Base-by-base conservation (phyloP, 2,113 vertebrate genomes). In the Cricetomys ansorgei region DNA sequence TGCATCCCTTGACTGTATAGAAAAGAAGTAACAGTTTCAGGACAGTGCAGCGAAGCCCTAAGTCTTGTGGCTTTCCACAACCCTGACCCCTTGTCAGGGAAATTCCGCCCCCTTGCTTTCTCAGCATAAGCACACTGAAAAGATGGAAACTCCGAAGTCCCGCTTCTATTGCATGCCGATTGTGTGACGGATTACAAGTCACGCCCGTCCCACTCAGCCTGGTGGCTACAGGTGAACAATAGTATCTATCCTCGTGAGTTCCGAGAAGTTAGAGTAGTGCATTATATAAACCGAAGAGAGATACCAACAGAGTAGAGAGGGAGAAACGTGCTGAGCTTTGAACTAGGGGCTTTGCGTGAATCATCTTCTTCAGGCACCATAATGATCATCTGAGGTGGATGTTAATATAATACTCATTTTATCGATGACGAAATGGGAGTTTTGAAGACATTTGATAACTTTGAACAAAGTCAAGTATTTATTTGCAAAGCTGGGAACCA, bases 401-500 rank as follows among this genome's bases (percentile, higher is more conserved):
- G 70, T 84, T 88, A 64, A 62, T 93, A 91, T 92, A 55, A 64
- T 62, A 37, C 19, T 37, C n/a, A 69, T 88, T 65, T 87, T 50
- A 62, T 29, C 89, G 53, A 88, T 57, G 48, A 93, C 21, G 31
- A 91, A 89, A 77, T 69, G 27, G 31, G 55, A 73, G 21, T n/a
- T 94, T 86, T 45, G 91, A 95, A 94, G 79, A 89, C 10, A 48
- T n/a, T 50, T 17, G n/a, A 3, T 65, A 72, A 86, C 62, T 67
- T 55, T 83, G 67, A 64, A 16, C 45, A 93, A 67, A 37, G 67
- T 45, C 67, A 72, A n/a, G 40, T 93, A 57, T 80, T 87, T 91
- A 85, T 91, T 43, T 48, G 59, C 8, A 91, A 94, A 89, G 5
- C 25, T 37, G 67, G 34, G 79, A 76, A 72, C 37, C 21, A 87